Conservation (phyloP, 2,797 vertebrate genomes). For the Acipenser ruthenus region DNA sequence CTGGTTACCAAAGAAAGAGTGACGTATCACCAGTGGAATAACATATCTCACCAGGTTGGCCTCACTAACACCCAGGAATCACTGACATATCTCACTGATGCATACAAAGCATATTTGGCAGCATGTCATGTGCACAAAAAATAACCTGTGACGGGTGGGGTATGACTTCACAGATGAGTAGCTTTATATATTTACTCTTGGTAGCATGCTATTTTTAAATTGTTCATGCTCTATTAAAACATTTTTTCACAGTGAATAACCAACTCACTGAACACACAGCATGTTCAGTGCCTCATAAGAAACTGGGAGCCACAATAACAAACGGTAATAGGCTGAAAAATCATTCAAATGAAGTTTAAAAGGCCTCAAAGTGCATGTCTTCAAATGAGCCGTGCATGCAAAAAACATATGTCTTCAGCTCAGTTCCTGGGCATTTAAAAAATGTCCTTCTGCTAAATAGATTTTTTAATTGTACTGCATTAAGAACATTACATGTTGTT, state of each 20-base stretch:
- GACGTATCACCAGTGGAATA: too few relatives aligned
- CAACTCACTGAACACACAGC: not conserved
- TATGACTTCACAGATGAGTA: not conserved
- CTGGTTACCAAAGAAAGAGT: too few relatives aligned
- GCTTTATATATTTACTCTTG: not conserved
- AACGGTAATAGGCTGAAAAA: not conserved
- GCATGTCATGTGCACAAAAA: not conserved
- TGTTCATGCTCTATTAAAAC: not conserved
- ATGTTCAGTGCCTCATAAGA: not conserved
- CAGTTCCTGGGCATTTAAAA: not conserved
- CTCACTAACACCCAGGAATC: too few relatives aligned
- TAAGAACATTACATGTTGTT: too few relatives aligned
- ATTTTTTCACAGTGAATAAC: not conserved
- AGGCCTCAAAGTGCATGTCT: not conserved
- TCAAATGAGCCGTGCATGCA: conserved; percentile 6
- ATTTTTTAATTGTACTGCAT: too few relatives aligned
- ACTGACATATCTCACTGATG: too few relatives aligned
- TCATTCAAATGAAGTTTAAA: not conserved
- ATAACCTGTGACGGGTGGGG: not conserved
- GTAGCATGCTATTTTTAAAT: not conserved
- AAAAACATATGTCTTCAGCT: not conserved
- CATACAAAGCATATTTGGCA: not conserved
- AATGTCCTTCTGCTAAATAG: conserved; percentile 7
- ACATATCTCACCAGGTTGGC: too few relatives aligned
- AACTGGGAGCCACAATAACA: not conserved